These are phyloP conservation scores for Idaea aversata DNA, from an alignment of 2,888 invertebrate species.

Conservation along the genomic window DNA sequence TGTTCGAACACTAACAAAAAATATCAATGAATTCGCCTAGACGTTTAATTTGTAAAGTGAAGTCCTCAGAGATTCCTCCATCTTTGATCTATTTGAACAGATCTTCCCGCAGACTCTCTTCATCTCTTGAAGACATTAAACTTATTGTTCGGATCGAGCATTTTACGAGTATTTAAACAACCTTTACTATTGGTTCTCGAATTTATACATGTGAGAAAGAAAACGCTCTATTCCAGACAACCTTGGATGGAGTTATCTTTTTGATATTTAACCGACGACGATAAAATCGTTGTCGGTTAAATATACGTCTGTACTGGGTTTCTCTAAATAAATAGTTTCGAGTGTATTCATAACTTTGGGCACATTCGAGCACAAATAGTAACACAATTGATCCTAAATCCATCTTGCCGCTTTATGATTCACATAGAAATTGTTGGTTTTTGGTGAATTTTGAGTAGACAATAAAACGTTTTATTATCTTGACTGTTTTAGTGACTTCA, in stretches of 20 bases:
- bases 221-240: too few relatives aligned
- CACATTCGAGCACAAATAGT: too few relatives aligned
- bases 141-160: slow-evolving; percentile 61
- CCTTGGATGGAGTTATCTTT: too few relatives aligned
- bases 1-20: not conserved
- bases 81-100: slow-evolving; percentile 53
- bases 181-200: slow-evolving; percentile 39
- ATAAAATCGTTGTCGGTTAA: too few relatives aligned
- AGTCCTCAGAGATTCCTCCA: slow-evolving; percentile 30
- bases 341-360: too few relatives aligned
- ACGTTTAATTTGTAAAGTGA: slow-evolving; percentile 28
- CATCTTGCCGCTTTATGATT: slow-evolving; percentile 64
- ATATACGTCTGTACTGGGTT: too few relatives aligned
- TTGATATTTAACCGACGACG: too few relatives aligned
- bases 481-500: not conserved
- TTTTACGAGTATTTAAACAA: slow-evolving; percentile 56
- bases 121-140: slow-evolving; percentile 60
- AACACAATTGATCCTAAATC: slow-evolving; percentile 37
- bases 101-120: slow-evolving; percentile 32
- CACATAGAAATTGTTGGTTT: slow-evolving; percentile 66
- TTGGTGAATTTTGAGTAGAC: slow-evolving; percentile 63
- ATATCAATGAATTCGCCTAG: not conserved
- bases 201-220: slow-evolving; percentile 16
- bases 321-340: too few relatives aligned
- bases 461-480: slow-evolving; percentile 59